Evolutionary conservation across 2,797 vertebrate species (phyloP), one percentile per base, ranked within the genome.

Genomic region (Phoeniculus purpureus): DNA sequence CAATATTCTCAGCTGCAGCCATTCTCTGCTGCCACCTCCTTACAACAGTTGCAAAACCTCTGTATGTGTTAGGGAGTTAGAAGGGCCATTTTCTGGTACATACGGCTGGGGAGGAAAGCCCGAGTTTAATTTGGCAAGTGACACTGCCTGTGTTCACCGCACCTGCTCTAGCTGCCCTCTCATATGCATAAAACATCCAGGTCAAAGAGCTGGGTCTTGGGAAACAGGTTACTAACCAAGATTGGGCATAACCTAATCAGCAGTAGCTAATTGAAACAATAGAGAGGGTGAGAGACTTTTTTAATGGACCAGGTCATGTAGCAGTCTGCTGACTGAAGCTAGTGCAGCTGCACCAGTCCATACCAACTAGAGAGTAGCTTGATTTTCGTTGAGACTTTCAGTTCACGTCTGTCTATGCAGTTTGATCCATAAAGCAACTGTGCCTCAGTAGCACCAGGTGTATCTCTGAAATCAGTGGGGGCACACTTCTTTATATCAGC

Each of bases 181-280:
- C 1, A 0, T 4, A 0, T 10, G 16, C 32, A 25, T 47, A 64
- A 76, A 55, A 17, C 6, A 3, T 3, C 2, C 4, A 43, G 1
- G 23, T 29, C 12, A 2, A 48, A 50, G 32, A 62, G 7, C 32
- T 32, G 48, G 12, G 19, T 3, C n/a, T 66, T 32, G 1, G 2
- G 37, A 60, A 34, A 22, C 11, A 3, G 59, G 14, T 34, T 62
- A 3, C 19, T 45, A 67, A 47, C 13, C 43, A n/a, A 54, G 3
- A 11, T 22, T 2, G 4, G 52, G 14, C 20, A 7, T 55, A 61
- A 21, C 21, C 65, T 71, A 9, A 23, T 70, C 26, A 51, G 56
- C 12, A 23, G 1, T 15, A 20, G 27, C 22, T 55, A 4, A 50
- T 48, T 55, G 34, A 54, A 76, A n/a, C 12, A 32, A 25, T 5